phyloP scores from a whole-genome alignment of 2,113 vertebrate species.

The Erythrocebus patas region DNA sequence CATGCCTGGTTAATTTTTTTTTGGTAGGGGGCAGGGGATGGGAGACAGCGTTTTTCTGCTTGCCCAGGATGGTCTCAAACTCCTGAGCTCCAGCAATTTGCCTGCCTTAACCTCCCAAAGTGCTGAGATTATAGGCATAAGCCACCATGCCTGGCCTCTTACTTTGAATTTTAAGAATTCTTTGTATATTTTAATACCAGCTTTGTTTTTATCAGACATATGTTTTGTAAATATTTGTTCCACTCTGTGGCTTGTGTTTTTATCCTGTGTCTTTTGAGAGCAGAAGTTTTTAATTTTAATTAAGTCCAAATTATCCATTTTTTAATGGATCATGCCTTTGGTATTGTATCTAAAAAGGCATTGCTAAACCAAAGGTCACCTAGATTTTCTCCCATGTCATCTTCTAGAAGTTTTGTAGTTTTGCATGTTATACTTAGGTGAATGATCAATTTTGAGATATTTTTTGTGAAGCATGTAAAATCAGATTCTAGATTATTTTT shows the following conservation, averaged over 20 bases:
- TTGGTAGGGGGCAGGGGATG: too few species aligned
- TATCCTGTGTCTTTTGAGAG: not conserved
- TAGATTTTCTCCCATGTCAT: not conserved
- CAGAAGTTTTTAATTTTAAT: not conserved
- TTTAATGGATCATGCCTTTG: not conserved
- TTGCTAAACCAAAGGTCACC: not conserved
- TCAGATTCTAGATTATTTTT: not conserved
- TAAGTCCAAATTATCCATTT: not conserved
- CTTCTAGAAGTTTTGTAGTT: not conserved
- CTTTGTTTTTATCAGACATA: not conserved
- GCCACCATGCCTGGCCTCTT: not conserved
- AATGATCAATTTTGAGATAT: not conserved
- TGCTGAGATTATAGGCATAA: too few species aligned
- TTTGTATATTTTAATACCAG: not conserved
- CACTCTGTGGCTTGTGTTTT: not conserved
- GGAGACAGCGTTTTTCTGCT: too few species aligned
- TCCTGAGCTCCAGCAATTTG: too few species aligned
- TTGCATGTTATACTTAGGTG: not conserved
- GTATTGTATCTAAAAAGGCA: not conserved
- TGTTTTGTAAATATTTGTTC: too few species aligned
- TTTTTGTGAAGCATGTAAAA: not conserved
- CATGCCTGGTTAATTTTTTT: too few species aligned
- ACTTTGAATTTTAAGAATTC: not conserved
- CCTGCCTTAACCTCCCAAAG: too few species aligned
- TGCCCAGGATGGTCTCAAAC: too few species aligned